Base-by-base conservation (phyloP, 2,888 invertebrate species). In the Apoda limacodes region DNA sequence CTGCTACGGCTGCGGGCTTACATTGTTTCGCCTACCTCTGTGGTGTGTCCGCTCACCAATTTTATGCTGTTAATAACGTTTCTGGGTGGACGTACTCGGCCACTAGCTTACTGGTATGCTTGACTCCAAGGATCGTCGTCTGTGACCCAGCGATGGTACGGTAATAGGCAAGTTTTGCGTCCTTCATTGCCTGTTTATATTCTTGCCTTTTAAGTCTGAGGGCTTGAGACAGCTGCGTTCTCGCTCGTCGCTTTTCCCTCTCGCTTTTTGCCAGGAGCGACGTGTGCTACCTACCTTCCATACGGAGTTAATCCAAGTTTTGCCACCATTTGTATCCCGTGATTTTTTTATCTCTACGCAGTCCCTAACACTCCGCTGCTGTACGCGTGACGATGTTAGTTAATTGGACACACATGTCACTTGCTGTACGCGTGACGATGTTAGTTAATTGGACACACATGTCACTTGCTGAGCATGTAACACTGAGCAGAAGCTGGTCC, bases 41-140 rank as follows among this genome's bases (percentile, higher is more conserved):
- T 25, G 9, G 17, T 14, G 3, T 3, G 26, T 0, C 39, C 37
- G 1, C 34, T 35, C 2, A 14, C 28, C 1, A 39, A 15, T 2
- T 19, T 27, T 1, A 30, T 14, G 3, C 45, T 43, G 2, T 40
- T 27, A 0, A 41, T 10, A 0, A 49, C 27, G 4, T 44, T 46
- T 15, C 6, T 17, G 12, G 22, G 23, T n/a, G 23, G 9, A 17
- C 13, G 23, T 23, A 21, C 22, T 17, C 17, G n/a, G 3, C 17
- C 14, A 15, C 10, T 28, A 5, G 4, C 22, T 10, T 4, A 7
- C n/a, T 22, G 10, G 6, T 10, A 22, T 4, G n/a, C 10, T 5
- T 6, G n/a, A 5, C 4, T 5, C 22, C 22, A n/a, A 9, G 22
- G n/a, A 22, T 9, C 10, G 22, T 4, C 10, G 4, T 4, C 4